phyloP scores from a whole-genome alignment of 2,113 vertebrate species.

The Charina bottae region DNA sequence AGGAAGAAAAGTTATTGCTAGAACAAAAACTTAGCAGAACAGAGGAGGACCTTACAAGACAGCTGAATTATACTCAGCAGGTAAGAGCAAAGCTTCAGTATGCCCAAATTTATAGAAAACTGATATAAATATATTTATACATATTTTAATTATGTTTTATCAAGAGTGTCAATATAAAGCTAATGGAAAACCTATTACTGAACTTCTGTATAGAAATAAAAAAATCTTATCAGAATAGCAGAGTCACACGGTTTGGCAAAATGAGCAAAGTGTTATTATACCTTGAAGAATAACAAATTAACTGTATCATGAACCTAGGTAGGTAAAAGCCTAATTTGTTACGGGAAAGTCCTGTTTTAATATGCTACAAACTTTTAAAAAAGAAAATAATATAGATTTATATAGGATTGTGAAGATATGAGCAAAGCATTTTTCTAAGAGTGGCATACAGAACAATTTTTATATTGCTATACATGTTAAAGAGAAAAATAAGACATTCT shows the following conservation, averaged over 20 bases:
- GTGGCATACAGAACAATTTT: background rate
- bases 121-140: background rate
- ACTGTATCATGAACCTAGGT: background rate
- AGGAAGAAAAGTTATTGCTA: constrained; percentile 85
- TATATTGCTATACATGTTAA: background rate
- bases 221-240: background rate
- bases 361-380: background rate
- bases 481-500: background rate
- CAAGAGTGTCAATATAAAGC: background rate
- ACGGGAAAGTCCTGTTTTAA: background rate
- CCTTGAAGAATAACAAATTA: background rate
- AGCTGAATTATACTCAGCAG: constrained; percentile 87
- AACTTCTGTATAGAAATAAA: background rate
- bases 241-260: background rate
- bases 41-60: constrained; percentile 85
- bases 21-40: constrained; percentile 83
- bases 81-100: constrained; percentile 64
- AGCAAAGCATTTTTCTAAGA: background rate
- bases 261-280: no score
- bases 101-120: background rate
- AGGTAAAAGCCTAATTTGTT: background rate
- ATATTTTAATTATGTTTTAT: background rate
- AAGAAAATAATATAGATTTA: background rate
- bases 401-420: background rate
- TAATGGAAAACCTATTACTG: background rate